A percentile compares a stretch with the other conserved stretches of the same genome.
These are phyloP conservation scores for Petrolisthes manimaculis DNA, from an alignment of 2,888 invertebrate species.

Conservation along the genomic window DNA sequence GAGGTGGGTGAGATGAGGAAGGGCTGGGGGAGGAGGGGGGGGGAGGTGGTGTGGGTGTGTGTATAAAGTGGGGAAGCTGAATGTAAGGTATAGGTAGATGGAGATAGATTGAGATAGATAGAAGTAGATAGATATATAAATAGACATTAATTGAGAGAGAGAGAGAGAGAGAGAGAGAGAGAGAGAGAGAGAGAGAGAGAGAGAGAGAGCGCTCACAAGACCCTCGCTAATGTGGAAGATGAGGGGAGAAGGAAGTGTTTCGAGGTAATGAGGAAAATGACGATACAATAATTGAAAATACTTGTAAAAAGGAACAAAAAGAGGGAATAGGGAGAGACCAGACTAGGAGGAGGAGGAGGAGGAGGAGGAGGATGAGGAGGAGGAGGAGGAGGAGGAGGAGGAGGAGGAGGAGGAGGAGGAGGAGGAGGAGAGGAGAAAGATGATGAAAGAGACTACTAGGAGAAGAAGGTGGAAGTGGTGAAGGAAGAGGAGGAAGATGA, in stretches of 20 bases:
- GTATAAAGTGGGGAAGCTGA: too few relatives aligned
- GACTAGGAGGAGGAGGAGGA: not conserved
- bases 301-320: not conserved
- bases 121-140: too few relatives aligned
- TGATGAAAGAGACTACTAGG: too few relatives aligned
- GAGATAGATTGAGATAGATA: not conserved
- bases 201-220: too few relatives aligned
- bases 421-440: too few relatives aligned
- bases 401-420: not conserved
- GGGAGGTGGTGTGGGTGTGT: not conserved
- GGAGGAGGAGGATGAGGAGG: not conserved
- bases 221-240: too few relatives aligned
- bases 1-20: constrained; percentile 1
- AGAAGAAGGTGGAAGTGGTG: too few relatives aligned
- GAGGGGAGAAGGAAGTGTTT: not conserved
- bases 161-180: constrained; percentile 22
- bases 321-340: not conserved
- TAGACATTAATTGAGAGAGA: constrained; percentile 1
- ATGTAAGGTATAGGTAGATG: too few relatives aligned
- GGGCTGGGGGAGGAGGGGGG: not conserved
- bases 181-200: constrained; percentile 1
- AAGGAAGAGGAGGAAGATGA: too few relatives aligned
- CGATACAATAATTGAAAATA: not conserved
- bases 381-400: not conserved
- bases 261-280: not conserved